These are phyloP conservation scores for Trissolcus brochymenae DNA, from an alignment of 2,888 invertebrate species.

Conservation along the genomic window DNA sequence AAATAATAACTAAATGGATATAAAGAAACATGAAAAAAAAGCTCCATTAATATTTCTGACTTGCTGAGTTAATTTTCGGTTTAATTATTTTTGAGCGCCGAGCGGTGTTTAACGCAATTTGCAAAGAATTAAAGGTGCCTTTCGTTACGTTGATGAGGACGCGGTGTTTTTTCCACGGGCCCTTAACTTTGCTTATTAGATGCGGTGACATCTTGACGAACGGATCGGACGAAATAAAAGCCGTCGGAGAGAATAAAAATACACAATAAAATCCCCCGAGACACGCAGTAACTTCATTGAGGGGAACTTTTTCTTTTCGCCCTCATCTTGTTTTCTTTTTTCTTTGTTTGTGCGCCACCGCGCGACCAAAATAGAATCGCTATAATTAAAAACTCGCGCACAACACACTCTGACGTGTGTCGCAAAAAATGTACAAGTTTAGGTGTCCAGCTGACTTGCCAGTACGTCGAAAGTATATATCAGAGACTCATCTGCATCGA, in stretches of 20 bases:
- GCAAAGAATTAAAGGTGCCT: slow-evolving; percentile 56
- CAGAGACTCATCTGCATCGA: slow-evolving; percentile 69
- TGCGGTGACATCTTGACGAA: slow-evolving; percentile 73
- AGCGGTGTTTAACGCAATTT: slow-evolving; percentile 69
- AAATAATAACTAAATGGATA: no score
- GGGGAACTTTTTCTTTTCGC: slow-evolving; percentile 51
- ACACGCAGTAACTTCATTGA: slow-evolving; percentile 49
- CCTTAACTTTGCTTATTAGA: slow-evolving; percentile 70
- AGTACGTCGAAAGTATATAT: slow-evolving; percentile 63
- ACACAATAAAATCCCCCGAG: slow-evolving; percentile 56
- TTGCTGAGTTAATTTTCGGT: slow-evolving; percentile 44
- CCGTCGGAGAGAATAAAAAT: slow-evolving; percentile 52
- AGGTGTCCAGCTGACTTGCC: slow-evolving; percentile 26
- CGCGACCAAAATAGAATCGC: slow-evolving; percentile 36
- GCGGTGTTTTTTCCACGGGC: slow-evolving; percentile 65
- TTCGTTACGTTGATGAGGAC: slow-evolving; percentile 62
- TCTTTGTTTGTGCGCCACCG: slow-evolving; percentile 22
- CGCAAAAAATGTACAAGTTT: neutral
- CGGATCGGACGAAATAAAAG: slow-evolving; percentile 63
- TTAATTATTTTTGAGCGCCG: slow-evolving; percentile 51
- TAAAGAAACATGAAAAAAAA: neutral
- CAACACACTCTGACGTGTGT: neutral
- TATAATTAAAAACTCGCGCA: slow-evolving; percentile 28
- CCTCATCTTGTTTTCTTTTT: slow-evolving; percentile 34
- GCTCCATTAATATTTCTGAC: neutral